Percentiles rank a stretch among this genome's conserved stretches.
These are phyloP conservation scores for Mercenaria mercenaria DNA, from an alignment of 1,140 invertebrate species.

Conservation along the genomic window DNA sequence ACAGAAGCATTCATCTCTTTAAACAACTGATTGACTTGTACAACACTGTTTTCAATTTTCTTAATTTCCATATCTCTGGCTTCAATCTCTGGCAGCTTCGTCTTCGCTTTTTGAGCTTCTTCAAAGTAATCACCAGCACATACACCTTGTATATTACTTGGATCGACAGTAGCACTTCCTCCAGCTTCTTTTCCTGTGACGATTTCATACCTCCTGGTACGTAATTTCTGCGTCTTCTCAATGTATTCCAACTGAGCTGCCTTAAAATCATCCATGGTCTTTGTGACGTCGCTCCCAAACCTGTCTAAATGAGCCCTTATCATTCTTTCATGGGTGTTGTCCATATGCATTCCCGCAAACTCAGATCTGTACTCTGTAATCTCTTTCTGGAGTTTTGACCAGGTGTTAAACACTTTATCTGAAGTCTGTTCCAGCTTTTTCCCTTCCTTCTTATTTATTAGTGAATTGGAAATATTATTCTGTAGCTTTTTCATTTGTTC, in stretches of 20 bases:
- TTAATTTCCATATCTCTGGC: conserved; percentile 54
- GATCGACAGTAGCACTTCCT: conserved; percentile 17
- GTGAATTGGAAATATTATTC: conserved; percentile 46
- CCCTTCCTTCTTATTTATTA: conserved; percentile 48
- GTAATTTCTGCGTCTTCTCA: conserved; percentile 55
- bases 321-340: conserved; percentile 51
- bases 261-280: conserved; percentile 43
- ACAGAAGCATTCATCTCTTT: conserved; percentile 63
- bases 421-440: conserved; percentile 49
- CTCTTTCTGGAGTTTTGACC: conserved; percentile 43
- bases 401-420: conserved; percentile 42
- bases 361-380: conserved; percentile 35
- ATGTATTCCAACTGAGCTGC: conserved; percentile 59
- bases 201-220: conserved; percentile 55
- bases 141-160: conserved; percentile 36
- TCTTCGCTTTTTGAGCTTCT: conserved; percentile 42
- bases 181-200: conserved; percentile 37
- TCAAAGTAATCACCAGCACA: conserved; percentile 54
- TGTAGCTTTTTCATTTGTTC: conserved; percentile 56
- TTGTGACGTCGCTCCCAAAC: conserved; percentile 39
- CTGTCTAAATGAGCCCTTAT: conserved; percentile 50
- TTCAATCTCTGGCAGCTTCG: conserved; percentile 56
- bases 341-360: conserved; percentile 16
- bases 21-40: conserved; percentile 59
- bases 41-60: conserved; percentile 62